Base-by-base conservation (phyloP, 1,140 invertebrate species). In the Bombus confusus region DNA sequence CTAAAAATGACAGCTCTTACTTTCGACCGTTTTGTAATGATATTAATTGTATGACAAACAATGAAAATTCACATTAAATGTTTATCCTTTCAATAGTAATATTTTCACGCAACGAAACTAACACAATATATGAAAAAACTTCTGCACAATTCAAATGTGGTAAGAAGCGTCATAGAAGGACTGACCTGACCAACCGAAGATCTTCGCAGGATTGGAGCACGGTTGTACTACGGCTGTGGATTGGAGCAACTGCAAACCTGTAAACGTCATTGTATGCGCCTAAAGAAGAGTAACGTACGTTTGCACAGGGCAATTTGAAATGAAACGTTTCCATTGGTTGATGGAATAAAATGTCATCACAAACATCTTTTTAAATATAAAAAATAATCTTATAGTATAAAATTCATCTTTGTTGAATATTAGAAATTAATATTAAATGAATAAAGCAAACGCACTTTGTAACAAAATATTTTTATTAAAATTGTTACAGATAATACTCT, bases 191-290 rank as follows among this genome's bases (percentile, higher is more conserved):
- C 69, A 59, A 69, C 86, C 69, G 66, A 79, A 80, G 57, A 43
- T 59, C 69, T 87, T 47, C 43, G 22, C 39, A 22, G 86, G 69
- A 85, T 87, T 85, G 83, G 83, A 87, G 83, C 12, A 80, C 47
- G 18, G 18, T 22, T 22, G 22, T 52, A 22, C 0, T 22, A 22
- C 18, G 18, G 6, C 47, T 52, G 18, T 52, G 83, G 69, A 87
- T 87, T 85, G 83, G 83, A 87, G 83, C 18, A 85, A 80, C 69
- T 87, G 34, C 71, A n/a, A 13, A 18, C 34, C 34, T 41, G 31
- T 52, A 41, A 68, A 37, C 80, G 66, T 77, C 47, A 77, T 64
- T 47, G 47, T 34, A 15, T 28, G 9, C 4, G 2, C 1, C 3
- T 25, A 43, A 18, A 34, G 80, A 8, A 74, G 80, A 74, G 85